Evolutionary conservation across 2,797 vertebrate genomes (phyloP), one percentile per base, ranked within the genome.

Genomic region (Leptoclinus maculatus): DNA sequence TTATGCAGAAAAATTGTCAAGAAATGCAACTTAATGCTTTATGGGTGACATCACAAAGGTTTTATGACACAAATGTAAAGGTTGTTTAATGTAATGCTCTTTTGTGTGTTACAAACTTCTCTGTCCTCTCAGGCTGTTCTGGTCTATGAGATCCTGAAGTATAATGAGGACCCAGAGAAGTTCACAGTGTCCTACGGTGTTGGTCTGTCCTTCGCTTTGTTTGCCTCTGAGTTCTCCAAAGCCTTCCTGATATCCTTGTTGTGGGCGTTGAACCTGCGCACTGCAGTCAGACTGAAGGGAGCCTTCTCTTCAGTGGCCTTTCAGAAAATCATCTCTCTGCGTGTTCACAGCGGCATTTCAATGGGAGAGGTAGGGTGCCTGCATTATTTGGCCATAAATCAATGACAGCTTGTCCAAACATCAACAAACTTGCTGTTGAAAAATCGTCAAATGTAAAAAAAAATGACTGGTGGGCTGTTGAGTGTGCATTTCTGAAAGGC

Each of bases 231-330:
- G 83, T 92, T 95, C 73, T 43, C 58, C 60, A 96, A 96, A 86
- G 90, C 89, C 5, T 83, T 95, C 76, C 84, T 95, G 0, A 69
- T 93, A 39, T 93, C 95, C 0, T 59, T 95, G 23, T 38, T 95
- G 23, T 97, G 95, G 95, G 96, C 95, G 0, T 0, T 97, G 16
- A 97, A 95, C 84, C 87, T 96, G 63, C 92, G 94, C 39, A 96
- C 95, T 0, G 96, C 88, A 0, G 92, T 96, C 79, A 83, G 95
- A 53, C 7, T 96, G 59, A 97, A 97, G 87, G 94, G 95, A 3
- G 95, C 95, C 0, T 89, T 95, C 81, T 93, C 93, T 29, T 79
- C 93, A 0, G 25, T 96, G 59, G 95, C 94, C 60, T 97, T 95
- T 5, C 87, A 94, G 83, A 96, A 96, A 64, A 84, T 96, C 72